Base-by-base conservation (phyloP, 2,113 vertebrate species). In the Tor tambroides region DNA sequence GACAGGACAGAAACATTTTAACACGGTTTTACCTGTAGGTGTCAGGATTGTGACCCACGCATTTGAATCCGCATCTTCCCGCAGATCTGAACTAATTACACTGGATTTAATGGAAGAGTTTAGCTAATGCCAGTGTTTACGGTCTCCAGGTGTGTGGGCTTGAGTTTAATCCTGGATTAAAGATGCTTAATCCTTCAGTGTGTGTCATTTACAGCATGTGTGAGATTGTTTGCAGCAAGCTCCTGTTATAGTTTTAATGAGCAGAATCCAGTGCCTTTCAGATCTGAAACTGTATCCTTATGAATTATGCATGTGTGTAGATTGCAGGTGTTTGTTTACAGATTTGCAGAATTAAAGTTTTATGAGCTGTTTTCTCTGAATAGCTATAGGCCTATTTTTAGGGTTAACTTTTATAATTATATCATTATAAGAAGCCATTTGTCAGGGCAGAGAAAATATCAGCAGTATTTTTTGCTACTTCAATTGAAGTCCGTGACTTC, bases 151-250 rank as follows among this genome's bases (percentile, higher is more conserved):
- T 74, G 71, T 35, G 43, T 30, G 75, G 2, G 1, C 0, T 49
- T 26, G 23, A 46, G 38, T 17, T 76, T 7, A 76, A 76, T 28
- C 41, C 71, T 28, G 94, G 67, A 35, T 19, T 35, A 69, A 9
- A 6, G 28, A 6, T 32, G 65, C 14, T 8, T 69, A 17, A 32
- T 69, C 65, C 65, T 32, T 15, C 91, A 67, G 92, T 92, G 85
- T 76, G 59, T 51, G 49, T 46, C 43, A 12, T 46, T 46, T 12
- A 46, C 43, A 46, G 43, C 43, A 3, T 46, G 43, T 17, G 56
- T 9, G 69, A 56, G 85, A 32, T 17, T 91, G 89, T 88, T 92
- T 94, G 93, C 93, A 63, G 61, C 51, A 54, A 51, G 49, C 49
- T 17, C 15, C 14, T 4, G 1, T 12, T 63, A 26, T 4, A 12